Conservation (phyloP, 2,888 invertebrate species). For the Poecilus cupreus region DNA sequence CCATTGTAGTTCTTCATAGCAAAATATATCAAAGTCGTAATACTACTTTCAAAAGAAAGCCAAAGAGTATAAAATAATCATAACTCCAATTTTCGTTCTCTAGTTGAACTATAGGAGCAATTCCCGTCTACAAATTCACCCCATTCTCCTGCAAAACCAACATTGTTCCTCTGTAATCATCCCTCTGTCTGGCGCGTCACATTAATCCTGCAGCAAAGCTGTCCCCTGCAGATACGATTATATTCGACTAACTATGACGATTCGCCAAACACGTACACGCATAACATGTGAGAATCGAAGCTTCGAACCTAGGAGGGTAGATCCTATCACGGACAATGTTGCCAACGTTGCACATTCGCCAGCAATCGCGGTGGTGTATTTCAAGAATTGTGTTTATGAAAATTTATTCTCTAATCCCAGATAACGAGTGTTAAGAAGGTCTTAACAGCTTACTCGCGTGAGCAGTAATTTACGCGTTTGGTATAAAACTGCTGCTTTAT, state of each 20-base stretch:
- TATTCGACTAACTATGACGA: background rate
- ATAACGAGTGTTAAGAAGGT: slow-evolving; percentile 44
- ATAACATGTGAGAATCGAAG: background rate
- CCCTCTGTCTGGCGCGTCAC: background rate
- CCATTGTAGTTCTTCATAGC: no score
- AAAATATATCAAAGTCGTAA: no score
- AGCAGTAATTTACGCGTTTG: background rate
- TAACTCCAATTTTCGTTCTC: no score
- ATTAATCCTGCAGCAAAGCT: slow-evolving; percentile 8
- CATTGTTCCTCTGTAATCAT: no score
- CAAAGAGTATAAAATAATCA: no score
- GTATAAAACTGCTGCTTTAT: slow-evolving; percentile 1
- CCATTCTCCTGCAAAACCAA: background rate
- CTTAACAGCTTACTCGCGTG: slow-evolving; percentile 41
- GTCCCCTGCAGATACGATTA: slow-evolving; percentile 22
- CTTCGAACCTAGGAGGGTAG: background rate
- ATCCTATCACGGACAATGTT: slow-evolving; percentile 17
- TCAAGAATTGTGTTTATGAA: slow-evolving; percentile 8
- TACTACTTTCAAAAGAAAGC: no score
- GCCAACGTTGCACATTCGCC: background rate
- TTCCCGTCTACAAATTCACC: background rate
- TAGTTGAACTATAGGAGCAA: background rate
- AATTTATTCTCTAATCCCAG: slow-evolving; percentile 41
- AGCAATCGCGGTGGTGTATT: background rate
- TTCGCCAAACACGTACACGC: slow-evolving; percentile 27